A percentile compares a stretch with the other conserved stretches of the same genome.
These are phyloP conservation scores for Solenopsis fugax DNA, from an alignment of 1,140 invertebrate genomes.

Conservation along the genomic window DNA sequence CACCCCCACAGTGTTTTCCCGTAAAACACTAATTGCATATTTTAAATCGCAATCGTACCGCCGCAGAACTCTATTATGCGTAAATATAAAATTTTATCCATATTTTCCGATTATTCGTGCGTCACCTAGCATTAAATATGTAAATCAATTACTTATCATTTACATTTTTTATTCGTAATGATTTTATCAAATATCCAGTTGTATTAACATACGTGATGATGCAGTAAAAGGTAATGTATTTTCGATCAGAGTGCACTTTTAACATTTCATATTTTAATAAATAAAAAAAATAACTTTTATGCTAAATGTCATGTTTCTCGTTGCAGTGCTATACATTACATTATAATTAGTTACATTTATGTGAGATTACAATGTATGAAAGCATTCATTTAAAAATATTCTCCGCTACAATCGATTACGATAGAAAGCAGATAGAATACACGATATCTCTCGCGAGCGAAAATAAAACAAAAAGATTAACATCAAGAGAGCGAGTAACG, in stretches of 20 bases:
- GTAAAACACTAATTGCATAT: constrained; percentile 64
- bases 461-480: background rate
- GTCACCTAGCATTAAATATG: constrained; percentile 64
- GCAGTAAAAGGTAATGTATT: constrained; percentile 65
- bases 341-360: constrained; percentile 10
- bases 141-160: constrained; percentile 66
- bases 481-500: background rate
- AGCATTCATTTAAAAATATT: constrained; percentile 11
- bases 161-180: constrained; percentile 65
- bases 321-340: constrained; percentile 10
- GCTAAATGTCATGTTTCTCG: constrained; percentile 45
- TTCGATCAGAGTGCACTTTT: constrained; percentile 61
- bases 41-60: constrained; percentile 65
- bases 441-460: background rate
- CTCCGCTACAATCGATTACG: background rate
- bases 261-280: constrained; percentile 60
- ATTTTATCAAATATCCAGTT: constrained; percentile 66
- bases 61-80: constrained; percentile 63
- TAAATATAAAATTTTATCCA: constrained; percentile 66
- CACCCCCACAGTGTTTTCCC: constrained; percentile 54
- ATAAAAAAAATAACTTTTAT: constrained; percentile 56
- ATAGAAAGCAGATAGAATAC: background rate
- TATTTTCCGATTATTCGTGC: constrained; percentile 65
- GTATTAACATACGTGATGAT: constrained; percentile 66
- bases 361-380: constrained; percentile 8